Evolutionary conservation across 2,797 vertebrate genomes (phyloP).

Genomic region (Cossypha polioptera): DNA sequence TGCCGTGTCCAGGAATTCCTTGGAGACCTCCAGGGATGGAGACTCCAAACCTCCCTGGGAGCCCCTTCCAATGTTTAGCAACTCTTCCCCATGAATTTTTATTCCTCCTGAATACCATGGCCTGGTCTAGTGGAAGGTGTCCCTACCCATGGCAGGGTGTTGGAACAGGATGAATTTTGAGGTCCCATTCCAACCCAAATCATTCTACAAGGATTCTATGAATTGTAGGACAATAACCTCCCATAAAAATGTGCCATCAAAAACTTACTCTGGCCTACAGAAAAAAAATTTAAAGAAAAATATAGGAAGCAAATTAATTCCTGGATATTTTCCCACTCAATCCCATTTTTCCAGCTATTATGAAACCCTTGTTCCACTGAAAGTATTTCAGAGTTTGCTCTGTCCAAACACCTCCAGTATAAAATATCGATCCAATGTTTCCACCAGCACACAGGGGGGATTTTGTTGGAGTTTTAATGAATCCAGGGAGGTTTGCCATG

Average conservation of each 20-base stretch:
- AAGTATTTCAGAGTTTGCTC: neutral
- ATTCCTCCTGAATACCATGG: neutral
- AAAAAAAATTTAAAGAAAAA: neutral
- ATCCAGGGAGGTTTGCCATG: neutral
- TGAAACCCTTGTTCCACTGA: neutral
- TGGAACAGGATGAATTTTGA: neutral
- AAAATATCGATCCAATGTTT: rapidly evolving
- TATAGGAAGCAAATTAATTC: neutral
- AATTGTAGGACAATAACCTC: neutral
- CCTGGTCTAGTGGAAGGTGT: neutral
- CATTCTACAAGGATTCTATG: no score
- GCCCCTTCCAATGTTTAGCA: neutral
- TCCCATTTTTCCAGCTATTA: neutral
- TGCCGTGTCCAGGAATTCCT: rapidly evolving
- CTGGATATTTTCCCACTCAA: neutral
- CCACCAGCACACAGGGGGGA: neutral
- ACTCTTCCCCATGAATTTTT: no score
- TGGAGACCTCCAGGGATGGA: neutral
- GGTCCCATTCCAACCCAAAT: neutral
- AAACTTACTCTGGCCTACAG: neutral
- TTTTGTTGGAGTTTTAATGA: neutral
- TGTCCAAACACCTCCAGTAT: neutral
- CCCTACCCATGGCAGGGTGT: no score
- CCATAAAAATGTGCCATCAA: no score
- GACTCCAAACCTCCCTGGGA: neutral